A percentile compares a stretch with the other conserved stretches of the same genome.
phyloP scores from a whole-genome alignment of 1,140 invertebrate species.

The Drosophila pachea region DNA sequence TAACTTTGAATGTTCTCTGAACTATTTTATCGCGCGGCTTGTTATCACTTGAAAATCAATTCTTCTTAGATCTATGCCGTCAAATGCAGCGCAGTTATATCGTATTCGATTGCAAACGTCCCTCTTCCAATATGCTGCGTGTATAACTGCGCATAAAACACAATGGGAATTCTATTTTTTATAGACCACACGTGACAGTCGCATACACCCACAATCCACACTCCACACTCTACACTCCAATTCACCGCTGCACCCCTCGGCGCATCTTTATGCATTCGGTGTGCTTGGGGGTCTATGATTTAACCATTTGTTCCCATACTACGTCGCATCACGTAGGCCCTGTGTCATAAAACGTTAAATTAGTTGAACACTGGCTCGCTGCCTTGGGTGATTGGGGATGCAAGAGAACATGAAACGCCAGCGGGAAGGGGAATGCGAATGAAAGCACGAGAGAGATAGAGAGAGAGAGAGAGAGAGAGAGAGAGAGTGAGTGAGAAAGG shows the following conservation, averaged over 20 bases:
- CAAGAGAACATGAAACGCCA: neutral
- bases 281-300: conserved; percentile 61
- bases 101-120: conserved; percentile 1
- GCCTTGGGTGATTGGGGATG: conserved; percentile 25
- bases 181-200: conserved; percentile 63
- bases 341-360: conserved; percentile 76
- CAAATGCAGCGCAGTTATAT: neutral
- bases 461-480: neutral
- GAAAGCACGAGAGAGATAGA: no score
- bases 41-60: no score
- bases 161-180: conserved; percentile 66
- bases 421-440: no score
- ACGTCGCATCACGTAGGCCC: conserved; percentile 61
- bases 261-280: neutral
- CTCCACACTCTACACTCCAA: neutral
- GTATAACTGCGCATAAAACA: conserved; percentile 18
- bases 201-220: neutral
- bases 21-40: no score
- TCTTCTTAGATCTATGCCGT: no score
- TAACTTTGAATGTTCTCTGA: no score
- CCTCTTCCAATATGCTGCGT: conserved; percentile 16
- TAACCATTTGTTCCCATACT: conserved; percentile 59
- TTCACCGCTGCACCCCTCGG: neutral
- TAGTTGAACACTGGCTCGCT: conserved; percentile 51
- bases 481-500: neutral